Evolutionary conservation across 2,888 invertebrate genomes (phyloP).

Genomic region (Stenchaetothrips biformis): DNA sequence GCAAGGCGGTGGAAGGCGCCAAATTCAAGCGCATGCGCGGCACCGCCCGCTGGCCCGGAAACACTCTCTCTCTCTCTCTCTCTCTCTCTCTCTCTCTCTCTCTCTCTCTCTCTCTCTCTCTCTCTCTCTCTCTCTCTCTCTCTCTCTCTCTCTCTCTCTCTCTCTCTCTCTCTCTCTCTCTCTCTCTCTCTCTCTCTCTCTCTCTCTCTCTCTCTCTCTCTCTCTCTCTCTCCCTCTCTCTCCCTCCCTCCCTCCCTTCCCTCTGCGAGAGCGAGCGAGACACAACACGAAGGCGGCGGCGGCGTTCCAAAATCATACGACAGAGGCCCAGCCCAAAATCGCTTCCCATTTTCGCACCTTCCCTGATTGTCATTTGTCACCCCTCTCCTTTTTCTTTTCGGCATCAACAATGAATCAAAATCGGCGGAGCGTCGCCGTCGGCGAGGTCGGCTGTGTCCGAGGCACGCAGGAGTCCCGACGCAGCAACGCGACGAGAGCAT

Average conservation of each 20-base stretch:
- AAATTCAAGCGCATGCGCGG: slow-evolving; percentile 31
- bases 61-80: background rate
- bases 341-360: no score
- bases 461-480: background rate
- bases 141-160: no score
- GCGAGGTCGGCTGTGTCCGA: background rate
- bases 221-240: no score
- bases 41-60: background rate
- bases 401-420: background rate
- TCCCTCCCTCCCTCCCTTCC: no score
- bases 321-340: no score
- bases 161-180: no score
- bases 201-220: no score
- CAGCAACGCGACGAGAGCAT: background rate
- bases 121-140: no score
- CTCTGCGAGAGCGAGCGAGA: background rate
- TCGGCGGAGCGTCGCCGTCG: background rate
- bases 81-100: background rate
- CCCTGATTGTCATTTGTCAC: background rate
- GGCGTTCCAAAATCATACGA: no score
- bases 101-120: no score
- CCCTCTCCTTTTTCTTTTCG: background rate
- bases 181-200: no score
- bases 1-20: slow-evolving; percentile 36
- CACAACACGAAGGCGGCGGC: no score